These are phyloP conservation scores for Odontothrips loti DNA, from an alignment of 2,888 invertebrate genomes.

Conservation along the genomic window DNA sequence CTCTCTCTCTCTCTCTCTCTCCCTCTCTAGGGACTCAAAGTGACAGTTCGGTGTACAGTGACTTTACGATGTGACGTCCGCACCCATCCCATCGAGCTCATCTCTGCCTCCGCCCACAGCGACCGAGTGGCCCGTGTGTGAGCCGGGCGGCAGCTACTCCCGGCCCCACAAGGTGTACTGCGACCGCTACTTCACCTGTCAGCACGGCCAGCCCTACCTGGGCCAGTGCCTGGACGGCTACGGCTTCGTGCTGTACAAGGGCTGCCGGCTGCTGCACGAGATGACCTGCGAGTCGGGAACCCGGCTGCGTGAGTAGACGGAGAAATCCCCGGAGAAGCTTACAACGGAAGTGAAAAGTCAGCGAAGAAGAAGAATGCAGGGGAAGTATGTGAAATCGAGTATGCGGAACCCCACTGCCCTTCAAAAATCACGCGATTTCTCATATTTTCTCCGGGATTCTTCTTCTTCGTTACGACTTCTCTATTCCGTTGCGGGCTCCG, in stretches of 20 bases:
- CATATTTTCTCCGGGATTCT: too few relatives aligned
- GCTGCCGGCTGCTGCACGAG: slow-evolving; percentile 39
- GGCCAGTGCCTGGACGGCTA: slow-evolving; percentile 40
- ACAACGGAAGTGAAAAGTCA: not conserved
- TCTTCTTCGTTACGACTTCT: too few relatives aligned
- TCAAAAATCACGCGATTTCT: too few relatives aligned
- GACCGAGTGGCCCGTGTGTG: slow-evolving; percentile 4
- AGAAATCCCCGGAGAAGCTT: not conserved
- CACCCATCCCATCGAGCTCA: too few relatives aligned
- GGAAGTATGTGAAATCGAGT: too few relatives aligned
- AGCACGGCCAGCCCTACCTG: slow-evolving; percentile 37
- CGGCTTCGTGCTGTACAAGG: slow-evolving; percentile 38
- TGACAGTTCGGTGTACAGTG: too few relatives aligned
- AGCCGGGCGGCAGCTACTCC: slow-evolving; percentile 34
- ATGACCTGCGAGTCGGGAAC: slow-evolving; percentile 39
- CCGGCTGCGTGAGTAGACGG: slow-evolving; percentile 39
- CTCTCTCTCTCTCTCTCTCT: too few relatives aligned
- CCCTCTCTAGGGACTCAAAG: too few relatives aligned
- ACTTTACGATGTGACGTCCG: too few relatives aligned
- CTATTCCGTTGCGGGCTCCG: too few relatives aligned
- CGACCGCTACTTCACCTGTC: slow-evolving; percentile 40
- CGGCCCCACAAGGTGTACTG: slow-evolving; percentile 39
- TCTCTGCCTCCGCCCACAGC: not conserved
- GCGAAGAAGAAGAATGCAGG: too few relatives aligned
- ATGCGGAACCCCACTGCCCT: too few relatives aligned